Evolutionary conservation across 2,888 invertebrate species (phyloP).

Genomic region (Scaptomyza polygonia): DNA sequence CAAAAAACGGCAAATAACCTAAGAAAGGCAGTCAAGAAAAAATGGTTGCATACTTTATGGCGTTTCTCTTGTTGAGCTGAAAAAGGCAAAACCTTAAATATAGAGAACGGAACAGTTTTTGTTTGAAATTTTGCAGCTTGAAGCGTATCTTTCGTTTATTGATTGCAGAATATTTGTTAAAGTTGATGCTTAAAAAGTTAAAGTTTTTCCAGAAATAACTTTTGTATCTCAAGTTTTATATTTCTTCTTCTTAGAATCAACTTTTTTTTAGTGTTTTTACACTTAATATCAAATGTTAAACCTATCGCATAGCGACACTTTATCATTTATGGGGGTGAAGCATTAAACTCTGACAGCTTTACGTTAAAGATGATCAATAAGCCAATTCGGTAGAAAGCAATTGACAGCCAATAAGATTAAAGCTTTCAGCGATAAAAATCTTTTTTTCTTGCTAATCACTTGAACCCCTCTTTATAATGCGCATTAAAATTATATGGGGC

Average conservation of each 20-base stretch:
- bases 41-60: slow-evolving; percentile 34
- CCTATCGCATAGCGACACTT: slow-evolving; percentile 38
- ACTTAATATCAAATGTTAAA: slow-evolving; percentile 33
- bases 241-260: neutral
- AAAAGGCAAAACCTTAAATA: too few relatives aligned
- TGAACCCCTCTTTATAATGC: slow-evolving; percentile 36
- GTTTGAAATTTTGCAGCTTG: too few relatives aligned
- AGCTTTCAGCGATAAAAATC: slow-evolving; percentile 22
- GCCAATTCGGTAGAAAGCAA: slow-evolving; percentile 58
- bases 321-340: slow-evolving; percentile 37
- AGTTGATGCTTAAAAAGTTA: neutral
- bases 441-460: slow-evolving; percentile 33
- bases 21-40: slow-evolving; percentile 1
- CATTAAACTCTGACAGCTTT: slow-evolving; percentile 64
- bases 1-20: slow-evolving; percentile 16
- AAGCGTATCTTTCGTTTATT: neutral
- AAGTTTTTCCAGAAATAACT: neutral
- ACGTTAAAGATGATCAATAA: slow-evolving; percentile 71
- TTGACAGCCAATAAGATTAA: slow-evolving; percentile 45
- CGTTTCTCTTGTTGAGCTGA: neutral
- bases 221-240: neutral
- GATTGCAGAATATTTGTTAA: neutral
- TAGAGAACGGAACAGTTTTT: too few relatives aligned
- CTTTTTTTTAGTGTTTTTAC: neutral
- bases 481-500: slow-evolving; percentile 45